A percentile compares a stretch with the other conserved stretches of the same genome.
These are phyloP conservation scores for Tiphia femorata DNA, from an alignment of 2,888 invertebrate species.

Conservation along the genomic window DNA sequence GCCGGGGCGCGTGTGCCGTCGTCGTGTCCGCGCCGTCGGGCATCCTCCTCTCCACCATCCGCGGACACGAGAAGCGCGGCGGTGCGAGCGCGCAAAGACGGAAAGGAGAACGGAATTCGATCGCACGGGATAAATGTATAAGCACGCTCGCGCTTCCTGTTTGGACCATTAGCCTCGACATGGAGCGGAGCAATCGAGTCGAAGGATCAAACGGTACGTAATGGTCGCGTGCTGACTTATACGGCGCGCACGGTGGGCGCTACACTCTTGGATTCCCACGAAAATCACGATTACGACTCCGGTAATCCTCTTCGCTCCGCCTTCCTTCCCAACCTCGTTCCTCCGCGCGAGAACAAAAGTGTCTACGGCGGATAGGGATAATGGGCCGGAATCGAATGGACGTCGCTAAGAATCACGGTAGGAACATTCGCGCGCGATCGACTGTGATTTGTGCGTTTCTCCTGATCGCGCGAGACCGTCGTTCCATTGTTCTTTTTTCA, in stretches of 20 bases:
- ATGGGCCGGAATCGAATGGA: too few relatives aligned
- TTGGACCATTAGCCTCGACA: slow-evolving; percentile 43
- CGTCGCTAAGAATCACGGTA: too few relatives aligned
- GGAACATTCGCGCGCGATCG: too few relatives aligned
- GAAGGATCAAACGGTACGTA: slow-evolving; percentile 39
- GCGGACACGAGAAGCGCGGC: neutral
- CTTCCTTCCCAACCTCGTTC: too few relatives aligned
- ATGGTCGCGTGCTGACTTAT: slow-evolving; percentile 44
- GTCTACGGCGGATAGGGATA: too few relatives aligned
- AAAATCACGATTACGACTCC: slow-evolving; percentile 28
- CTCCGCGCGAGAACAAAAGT: too few relatives aligned
- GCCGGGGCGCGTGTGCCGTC: neutral
- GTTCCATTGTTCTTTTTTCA: too few relatives aligned
- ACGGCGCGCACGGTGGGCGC: slow-evolving; percentile 27
- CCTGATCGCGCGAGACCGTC: too few relatives aligned
- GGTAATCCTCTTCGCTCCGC: slow-evolving; percentile 6
- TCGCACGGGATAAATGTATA: slow-evolving; percentile 38
- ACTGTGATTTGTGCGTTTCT: too few relatives aligned
- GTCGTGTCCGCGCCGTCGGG: neutral
- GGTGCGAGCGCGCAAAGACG: slow-evolving; percentile 24
- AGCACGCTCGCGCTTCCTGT: slow-evolving; percentile 41
- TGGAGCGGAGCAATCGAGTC: slow-evolving; percentile 34
- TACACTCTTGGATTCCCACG: slow-evolving; percentile 34
- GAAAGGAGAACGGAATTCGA: slow-evolving; percentile 43
- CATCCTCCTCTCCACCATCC: neutral